Evolutionary conservation across 2,113 vertebrate species (phyloP), one percentile per base, ranked within the genome.

Genomic region (Aplodontia rufa): DNA sequence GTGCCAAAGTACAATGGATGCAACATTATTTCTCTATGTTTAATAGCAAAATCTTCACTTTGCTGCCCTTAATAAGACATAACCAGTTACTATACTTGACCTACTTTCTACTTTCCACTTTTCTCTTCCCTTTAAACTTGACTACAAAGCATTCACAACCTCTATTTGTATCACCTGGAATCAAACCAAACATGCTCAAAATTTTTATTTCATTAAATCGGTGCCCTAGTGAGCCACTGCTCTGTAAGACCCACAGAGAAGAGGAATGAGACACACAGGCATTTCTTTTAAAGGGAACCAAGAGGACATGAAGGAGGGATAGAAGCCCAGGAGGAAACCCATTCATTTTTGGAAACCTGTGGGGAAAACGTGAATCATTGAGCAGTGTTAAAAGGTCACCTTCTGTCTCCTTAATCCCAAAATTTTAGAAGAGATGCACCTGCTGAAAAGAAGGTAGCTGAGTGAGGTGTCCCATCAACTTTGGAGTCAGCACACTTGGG

Each of bases 121-220:
- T 95, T 94, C 79, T 6, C 86, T 81, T 87, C 95, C 79, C 88
- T 97, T 96, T 94, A 94, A 96, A 94, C 58, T 49, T 16, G 66
- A 96, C 96, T 97, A 97, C 90, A 97, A 97, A 97, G 91, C 71
- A 60, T 35, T 91, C 85, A 75, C 79, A n/a, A 88, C 85, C 96
- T 96, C 87, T 79, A 83, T 95, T 93, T 97, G 68, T 97, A 92
- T 93, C 96, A 78, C 68, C 86, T n/a, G 72, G 86, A 96, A 94
- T 97, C 80, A 95, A 96, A 91, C 92, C 93, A 97, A 91, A 97
- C 90, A 96, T 26, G 84, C 92, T 47, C 80, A 78, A 96, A 97
- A 84, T 35, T 91, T 71, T 95, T 68, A 93, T 91, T 97, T 97
- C 93, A 94, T 96, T 97, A 97, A 94, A 93, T 68, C 1, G 94